Percentiles rank a stretch among this genome's conserved stretches.
phyloP scores from a whole-genome alignment of 2,888 invertebrate genomes.

The Labia minor region DNA sequence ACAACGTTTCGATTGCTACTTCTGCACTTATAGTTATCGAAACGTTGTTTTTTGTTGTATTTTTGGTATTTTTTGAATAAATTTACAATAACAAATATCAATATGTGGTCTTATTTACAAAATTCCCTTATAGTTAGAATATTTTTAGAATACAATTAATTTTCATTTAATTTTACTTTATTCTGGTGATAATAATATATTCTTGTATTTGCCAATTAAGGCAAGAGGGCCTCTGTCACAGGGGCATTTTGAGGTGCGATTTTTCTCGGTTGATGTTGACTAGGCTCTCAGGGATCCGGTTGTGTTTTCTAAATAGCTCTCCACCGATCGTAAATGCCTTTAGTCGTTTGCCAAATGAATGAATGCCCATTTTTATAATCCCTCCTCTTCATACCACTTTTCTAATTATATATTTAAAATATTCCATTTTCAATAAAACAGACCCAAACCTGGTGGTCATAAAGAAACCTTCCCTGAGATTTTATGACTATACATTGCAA shows the following conservation, averaged over 20 bases:
- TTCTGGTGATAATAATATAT: too few species aligned
- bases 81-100: too few species aligned
- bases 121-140: too few species aligned
- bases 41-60: too few species aligned
- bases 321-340: neutral
- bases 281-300: neutral
- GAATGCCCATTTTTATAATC: neutral
- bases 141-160: too few species aligned
- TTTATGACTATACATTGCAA: neutral
- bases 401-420: slow-evolving; percentile 13
- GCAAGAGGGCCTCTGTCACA: too few species aligned
- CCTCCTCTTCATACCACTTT: neutral
- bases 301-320: neutral
- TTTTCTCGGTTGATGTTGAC: neutral
- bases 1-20: too few species aligned
- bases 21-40: too few species aligned
- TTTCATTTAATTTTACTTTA: too few species aligned
- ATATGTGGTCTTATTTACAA: too few species aligned
- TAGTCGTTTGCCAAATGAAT: neutral
- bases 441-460: neutral
- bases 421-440: neutral
- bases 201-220: too few species aligned
- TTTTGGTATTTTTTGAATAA: too few species aligned
- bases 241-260: neutral
- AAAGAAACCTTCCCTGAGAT: neutral